phyloP scores from a whole-genome alignment of 2,888 invertebrate genomes.

The Timandra comae region DNA sequence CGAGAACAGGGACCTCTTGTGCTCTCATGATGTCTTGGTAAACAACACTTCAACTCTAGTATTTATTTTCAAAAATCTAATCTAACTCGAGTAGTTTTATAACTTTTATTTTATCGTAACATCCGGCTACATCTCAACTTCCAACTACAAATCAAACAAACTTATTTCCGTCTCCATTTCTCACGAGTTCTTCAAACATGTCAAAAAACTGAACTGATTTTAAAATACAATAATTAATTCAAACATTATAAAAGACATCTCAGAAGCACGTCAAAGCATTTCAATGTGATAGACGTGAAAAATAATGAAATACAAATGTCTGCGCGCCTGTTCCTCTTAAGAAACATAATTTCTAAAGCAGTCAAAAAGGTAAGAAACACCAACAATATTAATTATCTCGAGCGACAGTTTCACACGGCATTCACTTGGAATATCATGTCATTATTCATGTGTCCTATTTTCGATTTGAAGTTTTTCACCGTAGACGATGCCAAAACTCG shows the following conservation, averaged over 20 bases:
- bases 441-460: conserved; percentile 69
- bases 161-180: conserved; percentile 3
- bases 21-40: conserved; percentile 16
- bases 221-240: conserved; percentile 48
- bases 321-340: conserved; percentile 42
- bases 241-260: conserved; percentile 36
- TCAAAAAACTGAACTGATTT: conserved; percentile 21
- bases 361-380: conserved; percentile 33
- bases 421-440: conserved; percentile 54
- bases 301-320: conserved; percentile 57
- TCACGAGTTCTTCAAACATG: conserved; percentile 22
- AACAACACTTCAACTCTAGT: conserved; percentile 15
- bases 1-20: conserved; percentile 21
- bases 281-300: conserved; percentile 41
- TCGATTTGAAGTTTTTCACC: conserved; percentile 62
- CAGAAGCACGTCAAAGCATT: conserved; percentile 47
- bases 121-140: conserved; percentile 39
- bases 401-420: conserved; percentile 66
- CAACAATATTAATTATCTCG: conserved; percentile 58
- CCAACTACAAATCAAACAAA: conserved; percentile 5
- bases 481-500: conserved; percentile 53
- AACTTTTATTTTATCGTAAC: conserved; percentile 58
- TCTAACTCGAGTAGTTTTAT: conserved; percentile 38
- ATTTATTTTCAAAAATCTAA: conserved; percentile 25
- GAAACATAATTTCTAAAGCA: conserved; percentile 29